Percentiles rank a stretch among this genome's conserved stretches.
phyloP scores from a whole-genome alignment of 2,888 invertebrate species.

The Protophormia terraenovae region DNA sequence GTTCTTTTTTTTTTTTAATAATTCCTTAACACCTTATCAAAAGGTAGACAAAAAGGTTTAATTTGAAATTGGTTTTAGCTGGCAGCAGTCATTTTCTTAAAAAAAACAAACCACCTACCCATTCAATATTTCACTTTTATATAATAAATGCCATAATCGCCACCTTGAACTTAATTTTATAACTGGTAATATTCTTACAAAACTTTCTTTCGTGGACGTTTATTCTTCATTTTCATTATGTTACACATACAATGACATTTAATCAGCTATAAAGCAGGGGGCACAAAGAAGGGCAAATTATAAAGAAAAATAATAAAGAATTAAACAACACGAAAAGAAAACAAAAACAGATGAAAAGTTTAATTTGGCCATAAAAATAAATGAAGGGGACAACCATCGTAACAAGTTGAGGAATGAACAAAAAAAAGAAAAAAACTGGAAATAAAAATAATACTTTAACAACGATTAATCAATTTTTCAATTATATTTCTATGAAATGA shows the following conservation, averaged over 20 bases:
- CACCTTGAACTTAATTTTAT: constrained; percentile 45
- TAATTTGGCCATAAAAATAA: constrained; percentile 26
- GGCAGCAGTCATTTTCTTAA: neutral
- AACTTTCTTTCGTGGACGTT: neutral
- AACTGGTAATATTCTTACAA: neutral
- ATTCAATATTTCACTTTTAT: neutral
- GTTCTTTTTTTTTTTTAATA: neutral
- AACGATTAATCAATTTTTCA: constrained; percentile 59
- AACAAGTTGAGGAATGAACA: neutral
- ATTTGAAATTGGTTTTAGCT: constrained; percentile 17
- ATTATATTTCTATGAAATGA: constrained; percentile 29
- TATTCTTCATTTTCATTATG: neutral
- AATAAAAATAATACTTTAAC: constrained; percentile 28
- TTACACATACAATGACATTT: constrained; percentile 12
- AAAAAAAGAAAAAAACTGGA: neutral
- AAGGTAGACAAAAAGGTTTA: constrained; percentile 25
- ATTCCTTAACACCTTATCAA: neutral
- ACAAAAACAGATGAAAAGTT: constrained; percentile 3
- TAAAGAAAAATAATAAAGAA: neutral
- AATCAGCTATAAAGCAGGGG: constrained; percentile 13
- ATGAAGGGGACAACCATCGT: neutral
- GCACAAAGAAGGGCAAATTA: neutral
- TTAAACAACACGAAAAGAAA: no score
- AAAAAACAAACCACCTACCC: neutral
- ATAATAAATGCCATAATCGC: neutral